Evolutionary conservation across 2,113 vertebrate genomes (phyloP).

Genomic region (Chaetodon auriga): DNA sequence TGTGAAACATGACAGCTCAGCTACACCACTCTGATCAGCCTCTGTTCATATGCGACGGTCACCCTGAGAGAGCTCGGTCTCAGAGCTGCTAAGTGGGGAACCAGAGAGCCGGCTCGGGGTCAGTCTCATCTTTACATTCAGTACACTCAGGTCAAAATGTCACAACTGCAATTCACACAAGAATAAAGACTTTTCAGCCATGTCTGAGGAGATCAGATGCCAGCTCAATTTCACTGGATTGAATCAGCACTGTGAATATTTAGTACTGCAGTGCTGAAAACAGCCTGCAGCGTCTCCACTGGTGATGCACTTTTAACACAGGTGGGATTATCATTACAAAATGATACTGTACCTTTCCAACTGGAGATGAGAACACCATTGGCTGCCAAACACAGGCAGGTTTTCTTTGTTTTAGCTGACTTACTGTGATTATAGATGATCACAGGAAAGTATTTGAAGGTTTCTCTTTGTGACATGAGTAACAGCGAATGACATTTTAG

Average conservation of each 20-base stretch:
- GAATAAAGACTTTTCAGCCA: conserved; percentile 12
- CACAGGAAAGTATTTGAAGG: background rate
- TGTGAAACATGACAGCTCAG: background rate
- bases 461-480: background rate
- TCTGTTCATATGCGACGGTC: conserved; percentile 4
- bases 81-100: background rate
- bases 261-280: background rate
- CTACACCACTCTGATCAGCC: background rate
- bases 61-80: background rate
- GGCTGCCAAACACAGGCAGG: background rate
- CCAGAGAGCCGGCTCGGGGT: background rate
- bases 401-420: conserved; percentile 1
- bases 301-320: background rate
- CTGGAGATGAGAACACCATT: conserved; percentile 1
- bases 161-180: conserved; percentile 17
- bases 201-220: background rate
- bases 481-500: conserved; percentile 20
- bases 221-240: conserved; percentile 16
- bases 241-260: background rate
- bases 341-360: background rate
- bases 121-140: background rate
- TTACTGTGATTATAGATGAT: background rate
- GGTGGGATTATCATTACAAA: conserved; percentile 16
- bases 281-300: background rate
- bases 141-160: conserved; percentile 2